Evolutionary conservation across 2,113 vertebrate species (phyloP), one percentile per base, ranked within the genome.

Genomic region (Paraplagusia blochii): DNA sequence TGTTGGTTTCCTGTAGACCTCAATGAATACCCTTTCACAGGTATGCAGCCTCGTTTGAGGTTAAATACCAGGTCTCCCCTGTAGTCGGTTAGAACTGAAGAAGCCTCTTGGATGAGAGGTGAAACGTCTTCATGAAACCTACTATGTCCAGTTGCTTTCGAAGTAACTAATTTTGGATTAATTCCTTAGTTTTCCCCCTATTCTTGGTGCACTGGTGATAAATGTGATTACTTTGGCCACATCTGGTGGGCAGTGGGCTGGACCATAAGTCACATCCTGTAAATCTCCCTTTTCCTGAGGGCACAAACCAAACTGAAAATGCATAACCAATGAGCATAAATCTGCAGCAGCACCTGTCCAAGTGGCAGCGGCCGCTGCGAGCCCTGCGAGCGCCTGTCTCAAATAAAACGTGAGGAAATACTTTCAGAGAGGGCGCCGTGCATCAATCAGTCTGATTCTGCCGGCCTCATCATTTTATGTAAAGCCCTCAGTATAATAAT

Each of bases 401-500:
- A 74, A 77, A 72, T 66, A 69, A 79, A 82, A 53, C 48, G 44
- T 51, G 53, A 60, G 57, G 61, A 77, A 76, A 76, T 67, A 79
- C 34, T 58, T 17, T 17, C 49, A 0, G 35, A 63, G n/a, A n/a
- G n/a, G n/a, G 65, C 9, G 61, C 66, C 43, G 44, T 0, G 47
- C 76, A 77, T 83, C 81, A 75, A 76, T 83, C 74, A 72, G 63
- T 72, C 65, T 33, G 68, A 75, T 80, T 83, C 69, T 69, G 51
- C 59, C 1, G 52, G 80, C 70, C 63, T 79, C 80, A 78, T 86
- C 81, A 69, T 69, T 67, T 73, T 57, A 61, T 63, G 81, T 79
- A 72, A 79, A 80, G 76, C 86, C 74, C 62, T 81, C 71, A 76
- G 74, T 79, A 79, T 85, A 85, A 88, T 85, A 85, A 83, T 72